Conservation (phyloP, 2,888 invertebrate species). For the Stenoptilia bipunctidactyla region DNA sequence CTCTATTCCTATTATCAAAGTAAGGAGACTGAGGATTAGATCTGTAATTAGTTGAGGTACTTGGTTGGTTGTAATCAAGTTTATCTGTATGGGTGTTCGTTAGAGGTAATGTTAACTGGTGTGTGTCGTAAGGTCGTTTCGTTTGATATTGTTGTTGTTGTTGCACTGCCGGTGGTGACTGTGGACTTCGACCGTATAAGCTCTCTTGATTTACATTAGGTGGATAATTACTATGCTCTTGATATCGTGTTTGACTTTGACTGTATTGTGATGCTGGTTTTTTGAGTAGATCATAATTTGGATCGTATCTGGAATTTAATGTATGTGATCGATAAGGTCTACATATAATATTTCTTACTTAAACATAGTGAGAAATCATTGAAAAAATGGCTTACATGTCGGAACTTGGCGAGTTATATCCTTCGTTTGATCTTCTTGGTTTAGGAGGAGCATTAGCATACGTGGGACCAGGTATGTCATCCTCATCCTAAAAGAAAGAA, state of each 20-base stretch:
- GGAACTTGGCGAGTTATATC: constrained; percentile 81
- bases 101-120: constrained; percentile 57
- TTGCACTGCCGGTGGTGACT: constrained; percentile 52
- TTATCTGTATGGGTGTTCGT: constrained; percentile 51
- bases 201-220: constrained; percentile 53
- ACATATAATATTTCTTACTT: constrained; percentile 1
- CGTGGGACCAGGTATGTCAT: constrained; percentile 71
- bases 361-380: background rate
- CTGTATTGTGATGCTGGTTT: constrained; percentile 65
- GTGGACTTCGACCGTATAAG: constrained; percentile 65
- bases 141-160: constrained; percentile 43
- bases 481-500: constrained; percentile 36
- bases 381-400: constrained; percentile 66
- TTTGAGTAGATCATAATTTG: constrained; percentile 66
- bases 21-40: constrained; percentile 64
- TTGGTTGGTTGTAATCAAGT: constrained; percentile 46
- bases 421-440: constrained; percentile 83
- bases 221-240: constrained; percentile 47
- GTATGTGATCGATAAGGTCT: background rate
- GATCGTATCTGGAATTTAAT: constrained; percentile 59
- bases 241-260: constrained; percentile 53
- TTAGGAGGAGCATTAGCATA: constrained; percentile 94
- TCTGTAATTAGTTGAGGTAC: constrained; percentile 33
- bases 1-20: constrained; percentile 54
- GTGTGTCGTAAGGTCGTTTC: constrained; percentile 55